These are phyloP conservation scores for Hydropsyche betteni DNA, from an alignment of 2,888 invertebrate species.

Conservation along the genomic window DNA sequence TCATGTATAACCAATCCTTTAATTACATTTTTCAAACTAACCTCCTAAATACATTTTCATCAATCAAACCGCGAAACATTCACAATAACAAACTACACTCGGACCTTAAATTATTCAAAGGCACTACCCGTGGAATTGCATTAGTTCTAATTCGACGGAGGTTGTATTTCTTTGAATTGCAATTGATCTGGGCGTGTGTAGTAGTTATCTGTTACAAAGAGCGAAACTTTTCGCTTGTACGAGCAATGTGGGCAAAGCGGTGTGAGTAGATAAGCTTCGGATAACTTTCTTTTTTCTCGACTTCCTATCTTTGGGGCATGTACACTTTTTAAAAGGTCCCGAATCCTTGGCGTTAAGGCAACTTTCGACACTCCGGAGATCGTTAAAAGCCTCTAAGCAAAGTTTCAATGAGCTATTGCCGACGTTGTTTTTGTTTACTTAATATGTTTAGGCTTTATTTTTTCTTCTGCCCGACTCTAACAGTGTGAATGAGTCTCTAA, in stretches of 20 bases:
- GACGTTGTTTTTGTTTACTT: conserved; percentile 37
- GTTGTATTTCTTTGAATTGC: background rate
- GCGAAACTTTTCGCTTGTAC: no score
- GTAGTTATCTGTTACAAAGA: no score
- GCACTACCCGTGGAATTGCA: no score
- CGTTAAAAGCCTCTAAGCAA: conserved; percentile 38
- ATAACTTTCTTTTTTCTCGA: background rate
- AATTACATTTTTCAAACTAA: no score
- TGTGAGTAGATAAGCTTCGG: background rate
- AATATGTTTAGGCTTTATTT: background rate
- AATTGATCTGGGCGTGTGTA: no score
- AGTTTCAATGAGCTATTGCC: conserved; percentile 46
- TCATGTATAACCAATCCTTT: no score
- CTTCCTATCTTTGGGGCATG: background rate
- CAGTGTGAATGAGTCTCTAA: background rate
- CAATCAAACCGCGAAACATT: no score
- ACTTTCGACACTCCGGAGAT: conserved; percentile 33
- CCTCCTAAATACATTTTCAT: no score
- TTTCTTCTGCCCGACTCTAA: background rate
- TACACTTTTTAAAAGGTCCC: background rate
- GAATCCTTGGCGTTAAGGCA: conserved; percentile 8
- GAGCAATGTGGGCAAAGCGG: no score
- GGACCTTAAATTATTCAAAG: no score
- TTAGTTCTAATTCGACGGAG: no score
- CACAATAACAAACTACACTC: no score